phyloP scores from a whole-genome alignment of 2,797 vertebrate genomes.

The Acrocephalus scirpaceus region DNA sequence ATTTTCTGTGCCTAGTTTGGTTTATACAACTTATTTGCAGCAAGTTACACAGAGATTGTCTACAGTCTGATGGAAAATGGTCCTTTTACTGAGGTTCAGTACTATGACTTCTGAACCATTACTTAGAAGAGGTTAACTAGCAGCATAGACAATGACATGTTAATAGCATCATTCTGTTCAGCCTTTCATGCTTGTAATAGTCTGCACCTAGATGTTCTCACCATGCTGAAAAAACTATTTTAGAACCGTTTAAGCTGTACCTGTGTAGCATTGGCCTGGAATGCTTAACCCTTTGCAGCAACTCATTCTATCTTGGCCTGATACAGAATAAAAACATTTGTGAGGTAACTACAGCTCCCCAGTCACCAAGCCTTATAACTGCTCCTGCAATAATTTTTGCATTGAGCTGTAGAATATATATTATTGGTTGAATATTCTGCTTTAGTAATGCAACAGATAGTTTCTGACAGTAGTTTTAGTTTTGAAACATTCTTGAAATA shows the following conservation, averaged over 20 bases:
- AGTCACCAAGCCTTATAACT: not conserved
- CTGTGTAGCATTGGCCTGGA: not conserved
- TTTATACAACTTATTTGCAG: not conserved
- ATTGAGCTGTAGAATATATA: not conserved
- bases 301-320: not conserved
- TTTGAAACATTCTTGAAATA: not conserved
- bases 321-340: not conserved
- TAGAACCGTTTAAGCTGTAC: not conserved
- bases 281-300: not conserved
- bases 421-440: not conserved
- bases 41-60: not conserved
- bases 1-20: not conserved
- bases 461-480: not conserved
- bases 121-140: not conserved
- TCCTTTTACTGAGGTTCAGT: not conserved
- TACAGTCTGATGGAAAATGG: not conserved
- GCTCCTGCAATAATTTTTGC: not conserved
- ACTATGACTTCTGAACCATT: not conserved
- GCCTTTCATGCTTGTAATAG: not conserved
- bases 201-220: not conserved
- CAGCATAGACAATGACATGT: not conserved
- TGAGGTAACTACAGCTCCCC: not conserved
- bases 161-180: not conserved
- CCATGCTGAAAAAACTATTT: not conserved
- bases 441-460: not conserved